Conservation (phyloP, 2,888 invertebrate genomes). For the Suillia variegata region DNA sequence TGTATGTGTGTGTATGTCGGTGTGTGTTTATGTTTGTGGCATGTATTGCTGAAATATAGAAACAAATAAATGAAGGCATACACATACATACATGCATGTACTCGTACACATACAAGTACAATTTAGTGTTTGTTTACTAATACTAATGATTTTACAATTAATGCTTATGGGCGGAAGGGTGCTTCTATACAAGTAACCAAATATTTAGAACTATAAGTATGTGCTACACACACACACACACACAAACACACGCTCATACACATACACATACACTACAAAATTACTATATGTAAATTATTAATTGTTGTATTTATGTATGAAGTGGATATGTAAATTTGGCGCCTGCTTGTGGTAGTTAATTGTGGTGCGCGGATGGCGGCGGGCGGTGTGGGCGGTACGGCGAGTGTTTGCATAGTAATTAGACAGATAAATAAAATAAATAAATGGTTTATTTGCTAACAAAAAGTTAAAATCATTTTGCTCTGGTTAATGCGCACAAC, state of each 20-base stretch:
- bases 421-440: background rate
- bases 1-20: background rate
- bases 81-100: too few relatives aligned
- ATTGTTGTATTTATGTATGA: background rate
- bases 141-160: conserved; percentile 7
- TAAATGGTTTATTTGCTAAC: background rate
- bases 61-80: conserved; percentile 6
- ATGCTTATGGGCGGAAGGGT: background rate
- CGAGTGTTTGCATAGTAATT: background rate
- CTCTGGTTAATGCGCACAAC: too few relatives aligned
- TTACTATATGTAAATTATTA: conserved; percentile 1
- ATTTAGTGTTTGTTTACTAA: background rate
- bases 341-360: too few relatives aligned
- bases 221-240: too few relatives aligned
- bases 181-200: too few relatives aligned
- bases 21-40: background rate
- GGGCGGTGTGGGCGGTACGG: background rate
- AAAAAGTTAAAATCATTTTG: too few relatives aligned
- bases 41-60: background rate
- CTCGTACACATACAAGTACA: background rate
- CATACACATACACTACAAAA: too few relatives aligned
- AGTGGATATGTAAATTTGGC: too few relatives aligned
- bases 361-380: too few relatives aligned
- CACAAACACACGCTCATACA: background rate
- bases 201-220: too few relatives aligned